Conservation (phyloP, 2,888 invertebrate genomes). For the Ichneumoninae sp. region DNA sequence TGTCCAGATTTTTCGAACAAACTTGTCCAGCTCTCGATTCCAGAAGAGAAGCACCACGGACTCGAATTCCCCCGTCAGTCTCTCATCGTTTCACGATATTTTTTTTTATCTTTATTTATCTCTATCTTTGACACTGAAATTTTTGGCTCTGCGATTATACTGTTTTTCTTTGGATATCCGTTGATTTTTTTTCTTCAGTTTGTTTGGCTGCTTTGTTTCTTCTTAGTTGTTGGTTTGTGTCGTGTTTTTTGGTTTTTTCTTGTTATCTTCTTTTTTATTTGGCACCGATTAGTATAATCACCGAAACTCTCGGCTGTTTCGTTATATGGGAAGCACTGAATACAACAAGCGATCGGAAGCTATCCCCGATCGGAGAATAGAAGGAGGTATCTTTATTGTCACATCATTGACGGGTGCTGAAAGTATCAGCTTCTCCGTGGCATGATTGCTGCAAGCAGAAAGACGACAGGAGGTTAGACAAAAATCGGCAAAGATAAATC, state of each 20-base stretch:
- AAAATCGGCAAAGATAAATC: neutral
- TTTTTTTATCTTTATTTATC: conserved; percentile 42
- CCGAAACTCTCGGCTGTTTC: conserved; percentile 53
- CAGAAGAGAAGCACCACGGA: conserved; percentile 34
- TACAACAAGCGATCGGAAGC: conserved; percentile 76
- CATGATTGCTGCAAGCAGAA: conserved; percentile 79
- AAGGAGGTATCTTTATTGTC: conserved; percentile 82
- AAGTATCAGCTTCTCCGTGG: conserved; percentile 79
- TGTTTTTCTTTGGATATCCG: conserved; percentile 44
- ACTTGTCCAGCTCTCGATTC: conserved; percentile 28
- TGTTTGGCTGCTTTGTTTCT: conserved; percentile 33
- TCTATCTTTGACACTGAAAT: conserved; percentile 69
- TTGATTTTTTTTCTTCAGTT: conserved; percentile 36
- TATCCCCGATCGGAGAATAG: conserved; percentile 78
- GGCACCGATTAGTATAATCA: conserved; percentile 55
- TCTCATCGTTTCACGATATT: conserved; percentile 57
- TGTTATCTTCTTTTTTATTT: conserved; percentile 58
- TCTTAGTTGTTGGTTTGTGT: conserved; percentile 30
- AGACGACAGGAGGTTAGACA: conserved; percentile 48
- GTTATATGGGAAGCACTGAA: conserved; percentile 81
- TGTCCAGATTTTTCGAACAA: conserved; percentile 12
- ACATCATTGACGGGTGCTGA: conserved; percentile 81
- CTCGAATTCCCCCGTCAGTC: conserved; percentile 58
- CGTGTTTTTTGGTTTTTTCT: conserved; percentile 41
- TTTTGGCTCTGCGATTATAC: conserved; percentile 64